Evolutionary conservation across 2,888 invertebrate genomes (phyloP), one percentile per base, ranked within the genome.

Genomic region (Ethmia dodecea): DNA sequence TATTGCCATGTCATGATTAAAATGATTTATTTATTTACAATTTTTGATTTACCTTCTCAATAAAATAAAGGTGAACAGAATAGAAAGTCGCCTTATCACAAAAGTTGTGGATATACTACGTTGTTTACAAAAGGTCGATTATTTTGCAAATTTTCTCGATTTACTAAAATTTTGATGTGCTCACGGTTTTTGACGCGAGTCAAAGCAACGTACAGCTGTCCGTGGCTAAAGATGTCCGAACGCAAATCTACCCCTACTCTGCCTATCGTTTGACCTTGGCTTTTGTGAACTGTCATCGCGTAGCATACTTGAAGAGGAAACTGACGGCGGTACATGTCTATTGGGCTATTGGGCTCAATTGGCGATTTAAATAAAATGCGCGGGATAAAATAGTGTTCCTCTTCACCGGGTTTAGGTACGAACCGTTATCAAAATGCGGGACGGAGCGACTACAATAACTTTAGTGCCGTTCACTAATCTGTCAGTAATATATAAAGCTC

Each of bases 231-330:
- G 8, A 36, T 27, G 26, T 42, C 37, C 8, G 39, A 42, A 11
- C 39, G 22, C 12, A 42, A 28, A 14, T 42, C 38, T 4, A 42
- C 28, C 5, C 42, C 42, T 16, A 38, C 38, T 5, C 40, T 30
- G 20, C 18, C 20, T 26, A 38, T 38, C 11, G 41, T 41, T 22
- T 41, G 41, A 13, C 41, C 41, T 8, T 37, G 41, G 16, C 37
- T 34, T 32, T 39, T 42, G 14, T 42, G 42, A 25, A 40, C 35
- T 1, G 43, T 40, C 43, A 43, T 43, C 1, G 40, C 40, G 31
- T 43, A 40, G 18, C 18, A 18, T 4, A 18, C 18, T 18, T 35
- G 37, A 13, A 43, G 33, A 1, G 40, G 40, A 15, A 43, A 43
- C 18, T 43, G 43, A 9, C 33, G 30, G 25, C 43, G 32, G 15